Evolutionary conservation across 2,797 vertebrate species (phyloP), one percentile per base, ranked within the genome.

Genomic region (Myotis findleyi): DNA sequence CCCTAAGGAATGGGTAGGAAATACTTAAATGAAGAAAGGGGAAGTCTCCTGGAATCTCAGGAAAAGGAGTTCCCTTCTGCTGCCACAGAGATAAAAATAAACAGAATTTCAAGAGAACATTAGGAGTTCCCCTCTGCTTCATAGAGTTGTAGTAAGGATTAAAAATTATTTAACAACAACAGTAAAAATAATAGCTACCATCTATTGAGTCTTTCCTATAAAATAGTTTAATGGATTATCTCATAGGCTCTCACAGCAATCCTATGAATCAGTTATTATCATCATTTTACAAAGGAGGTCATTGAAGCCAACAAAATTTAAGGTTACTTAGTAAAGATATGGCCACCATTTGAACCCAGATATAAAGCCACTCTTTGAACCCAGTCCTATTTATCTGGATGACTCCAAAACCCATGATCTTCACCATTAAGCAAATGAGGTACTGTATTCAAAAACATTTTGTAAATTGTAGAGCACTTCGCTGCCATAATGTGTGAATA

Each of bases 151-250:
- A 87, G 81, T 9, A 79, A 91, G 49, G 18, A 87, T 82, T 87
- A 73, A 51, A 84, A 89, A 79, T 83, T 76, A 81, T 89, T 89
- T 69, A 21, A 8, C 81, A 80, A 84, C 18, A 62, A 84, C 23
- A 44, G 55, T 21, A 49, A 89, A 87, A 92, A 93, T 11, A 94
- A 81, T 27, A 87, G 51, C 49, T 82, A 53, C 44, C 21, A 41
- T 55, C 53, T 68, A 76, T 66, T 69, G 64, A 92, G 57, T 69
- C 33, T 79, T 95, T 85, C 49, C 73, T 64, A 75, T 79, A 84
- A 49, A 38, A 57, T 82, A 57, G 41, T 83, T 87, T 80, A 94
- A 88, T 86, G 69, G 69, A 59, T 71, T 79, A 41, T 64, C 69
- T 93, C 17, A 88, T 82, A 2, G 17, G 41, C 21, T 62, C 44